Evolutionary conservation across 2,797 vertebrate genomes (phyloP), one percentile per base, ranked within the genome.

Genomic region (Liparis tanakae): DNA sequence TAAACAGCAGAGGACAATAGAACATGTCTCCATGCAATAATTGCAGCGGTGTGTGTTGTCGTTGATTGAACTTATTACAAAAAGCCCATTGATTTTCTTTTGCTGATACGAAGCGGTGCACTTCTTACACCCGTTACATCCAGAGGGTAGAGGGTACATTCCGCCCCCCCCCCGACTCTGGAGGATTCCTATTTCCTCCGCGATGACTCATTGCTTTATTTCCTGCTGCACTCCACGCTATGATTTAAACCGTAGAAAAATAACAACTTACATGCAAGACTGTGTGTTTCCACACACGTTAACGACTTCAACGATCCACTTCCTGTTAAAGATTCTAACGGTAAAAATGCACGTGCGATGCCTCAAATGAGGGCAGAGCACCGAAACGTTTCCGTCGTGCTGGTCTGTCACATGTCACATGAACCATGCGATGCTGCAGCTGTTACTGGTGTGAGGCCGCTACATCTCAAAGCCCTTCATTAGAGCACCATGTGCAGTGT

Each of bases 141-240:
- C 59, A 30, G 22, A 61, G 59, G 14, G 6, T 30, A 30, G 22
- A 61, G 59, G 14, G 6, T 30, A 20, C 12, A 60, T 18, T 41
- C 25, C 25, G 2, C 25, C 25, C 25, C 20, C 8, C 6, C 48
- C 10, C n/a, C 8, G 66, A 25, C 41, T 10, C 55, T 68, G 37
- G 17, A 43, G 15, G 10, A 48, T 46, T 62, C 46, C 18, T 43
- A 36, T 68, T 67, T 34, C 25, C 67, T 69, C 43, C 14, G 48
- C 43, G 48, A 12, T 56, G 41, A 56, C 14, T 54, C 59, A 55
- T 14, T 64, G 15, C 37, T 36, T 70, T 39, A 18, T 6, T n/a
- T 3, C 17, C 13, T 50, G 33, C 36, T 58, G 6, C 10, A 54
- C 7, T 4, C 20, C 20, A n/a, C 5, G 9, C 22, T 63, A 14